Evolutionary conservation across 2,113 vertebrate species (phyloP).

Genomic region (Phycodurus eques): DNA sequence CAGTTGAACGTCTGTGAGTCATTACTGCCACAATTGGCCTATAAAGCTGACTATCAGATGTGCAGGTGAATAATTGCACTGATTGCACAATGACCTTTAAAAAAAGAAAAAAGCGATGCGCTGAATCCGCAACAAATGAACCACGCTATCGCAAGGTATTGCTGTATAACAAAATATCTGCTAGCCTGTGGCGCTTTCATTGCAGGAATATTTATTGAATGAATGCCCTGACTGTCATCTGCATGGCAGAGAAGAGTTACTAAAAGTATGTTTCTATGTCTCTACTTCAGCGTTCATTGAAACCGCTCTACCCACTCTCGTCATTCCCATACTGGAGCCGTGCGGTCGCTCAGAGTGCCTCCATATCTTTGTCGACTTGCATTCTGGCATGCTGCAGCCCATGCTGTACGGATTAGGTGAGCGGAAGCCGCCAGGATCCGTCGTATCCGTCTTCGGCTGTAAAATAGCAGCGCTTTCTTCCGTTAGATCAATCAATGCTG

Average conservation of each 20-base stretch:
- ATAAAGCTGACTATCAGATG: too few relatives aligned
- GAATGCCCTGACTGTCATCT: neutral
- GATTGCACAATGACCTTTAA: too few relatives aligned
- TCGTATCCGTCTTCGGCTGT: neutral
- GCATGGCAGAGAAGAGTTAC: neutral
- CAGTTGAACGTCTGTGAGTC: too few relatives aligned
- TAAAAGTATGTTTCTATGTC: conserved; percentile 8
- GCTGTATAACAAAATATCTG: neutral
- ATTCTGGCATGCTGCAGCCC: conserved; percentile 97
- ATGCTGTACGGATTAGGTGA: conserved; percentile 97
- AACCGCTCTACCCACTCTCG: conserved; percentile 89
- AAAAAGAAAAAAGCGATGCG: too few relatives aligned
- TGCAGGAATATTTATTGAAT: neutral
- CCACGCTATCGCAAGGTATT: too few relatives aligned
- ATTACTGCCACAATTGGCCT: too few relatives aligned
- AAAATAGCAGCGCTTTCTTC: conserved; percentile 1
- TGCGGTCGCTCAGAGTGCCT: conserved; percentile 95
- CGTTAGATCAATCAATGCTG: conserved; percentile 85
- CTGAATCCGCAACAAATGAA: too few relatives aligned
- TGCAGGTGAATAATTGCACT: too few relatives aligned
- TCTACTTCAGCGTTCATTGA: conserved; percentile 88
- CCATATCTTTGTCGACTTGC: conserved; percentile 96
- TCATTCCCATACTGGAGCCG: conserved; percentile 93
- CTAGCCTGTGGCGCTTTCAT: neutral
- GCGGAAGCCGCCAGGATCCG: conserved; percentile 16